phyloP scores from a whole-genome alignment of 2,113 vertebrate genomes.

The Mola mola region DNA sequence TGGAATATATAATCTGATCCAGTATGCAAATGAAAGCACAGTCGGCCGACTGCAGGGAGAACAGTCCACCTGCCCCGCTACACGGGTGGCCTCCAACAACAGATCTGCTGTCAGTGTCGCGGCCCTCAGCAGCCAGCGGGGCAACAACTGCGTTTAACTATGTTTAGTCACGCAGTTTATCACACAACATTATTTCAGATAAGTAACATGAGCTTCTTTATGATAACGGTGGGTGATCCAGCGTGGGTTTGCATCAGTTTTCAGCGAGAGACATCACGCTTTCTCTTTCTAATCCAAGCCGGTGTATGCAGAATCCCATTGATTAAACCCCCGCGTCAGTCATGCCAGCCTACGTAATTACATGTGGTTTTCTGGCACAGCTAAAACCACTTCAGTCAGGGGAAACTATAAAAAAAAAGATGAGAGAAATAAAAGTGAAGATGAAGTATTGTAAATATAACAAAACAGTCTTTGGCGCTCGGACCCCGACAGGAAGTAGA shows the following conservation, averaged over 20 bases:
- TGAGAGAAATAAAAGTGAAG: no score
- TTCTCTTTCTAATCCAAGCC: background rate
- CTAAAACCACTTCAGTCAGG: background rate
- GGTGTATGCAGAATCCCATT: background rate
- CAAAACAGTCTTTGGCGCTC: no score
- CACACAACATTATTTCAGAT: no score
- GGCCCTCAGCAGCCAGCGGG: background rate
- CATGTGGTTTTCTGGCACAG: background rate
- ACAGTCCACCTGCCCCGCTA: slow-evolving; percentile 30
- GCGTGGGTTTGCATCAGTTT: background rate
- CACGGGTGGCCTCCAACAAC: slow-evolving; percentile 4
- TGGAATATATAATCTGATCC: slow-evolving; percentile 70
- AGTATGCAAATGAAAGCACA: slow-evolving; percentile 51
- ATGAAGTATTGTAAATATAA: no score
- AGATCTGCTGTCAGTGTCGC: slow-evolving; percentile 31
- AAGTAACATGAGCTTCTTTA: no score
- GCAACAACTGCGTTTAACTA: no score
- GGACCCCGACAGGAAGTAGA: no score
- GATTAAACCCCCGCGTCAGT: slow-evolving; percentile 23
- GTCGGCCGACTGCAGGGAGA: slow-evolving; percentile 38
- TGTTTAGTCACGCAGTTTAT: no score
- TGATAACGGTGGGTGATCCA: no score
- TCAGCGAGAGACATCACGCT: background rate
- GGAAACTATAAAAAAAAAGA: no score
- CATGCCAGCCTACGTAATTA: slow-evolving; percentile 22